A percentile compares a stretch with the other conserved stretches of the same genome.
Evolutionary conservation across 1,140 invertebrate species (phyloP).

Genomic region (Drosophila melanica): DNA sequence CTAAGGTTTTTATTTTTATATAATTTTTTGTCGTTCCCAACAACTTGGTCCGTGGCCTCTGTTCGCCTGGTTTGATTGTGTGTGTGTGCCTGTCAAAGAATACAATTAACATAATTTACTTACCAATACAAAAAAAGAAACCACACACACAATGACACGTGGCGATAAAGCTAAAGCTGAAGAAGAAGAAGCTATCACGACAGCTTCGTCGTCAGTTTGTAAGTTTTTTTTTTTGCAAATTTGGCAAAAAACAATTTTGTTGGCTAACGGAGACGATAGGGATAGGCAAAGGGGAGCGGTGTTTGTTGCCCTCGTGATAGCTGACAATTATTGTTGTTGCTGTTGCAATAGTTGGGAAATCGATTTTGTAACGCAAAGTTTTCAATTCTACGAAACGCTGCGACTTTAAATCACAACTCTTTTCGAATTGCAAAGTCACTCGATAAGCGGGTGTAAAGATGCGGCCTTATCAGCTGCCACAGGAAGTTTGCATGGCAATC

Average conservation of each 20-base stretch:
- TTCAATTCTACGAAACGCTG: conserved; percentile 22
- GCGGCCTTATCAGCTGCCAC: conserved; percentile 31
- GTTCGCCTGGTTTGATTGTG: conserved; percentile 9
- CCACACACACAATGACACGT: conserved; percentile 9
- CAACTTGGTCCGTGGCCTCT: conserved; percentile 18
- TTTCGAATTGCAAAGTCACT: not conserved
- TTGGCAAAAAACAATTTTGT: conserved; percentile 55
- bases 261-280: not conserved
- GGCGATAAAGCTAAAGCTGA: conserved; percentile 13
- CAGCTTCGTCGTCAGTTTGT: conserved; percentile 53
- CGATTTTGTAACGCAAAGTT: conserved; percentile 47
- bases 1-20: not conserved
- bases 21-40: not conserved
- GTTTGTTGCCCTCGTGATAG: conserved; percentile 26
- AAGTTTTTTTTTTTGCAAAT: conserved; percentile 72
- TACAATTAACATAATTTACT: conserved; percentile 81
- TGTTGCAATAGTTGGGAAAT: conserved; percentile 55
- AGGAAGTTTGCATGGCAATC: conserved; percentile 49
- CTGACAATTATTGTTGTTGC: conserved; percentile 16
- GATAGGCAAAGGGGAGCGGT: not conserved
- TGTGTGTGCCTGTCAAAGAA: conserved; percentile 66
- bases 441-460: conserved; percentile 43
- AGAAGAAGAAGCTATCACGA: conserved; percentile 56
- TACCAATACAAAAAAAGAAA: conserved; percentile 55
- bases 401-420: conserved; percentile 7